Evolutionary conservation across 1,140 invertebrate genomes (phyloP), one percentile per base, ranked within the genome.

Genomic region (Lysiphlebus fabarum): DNA sequence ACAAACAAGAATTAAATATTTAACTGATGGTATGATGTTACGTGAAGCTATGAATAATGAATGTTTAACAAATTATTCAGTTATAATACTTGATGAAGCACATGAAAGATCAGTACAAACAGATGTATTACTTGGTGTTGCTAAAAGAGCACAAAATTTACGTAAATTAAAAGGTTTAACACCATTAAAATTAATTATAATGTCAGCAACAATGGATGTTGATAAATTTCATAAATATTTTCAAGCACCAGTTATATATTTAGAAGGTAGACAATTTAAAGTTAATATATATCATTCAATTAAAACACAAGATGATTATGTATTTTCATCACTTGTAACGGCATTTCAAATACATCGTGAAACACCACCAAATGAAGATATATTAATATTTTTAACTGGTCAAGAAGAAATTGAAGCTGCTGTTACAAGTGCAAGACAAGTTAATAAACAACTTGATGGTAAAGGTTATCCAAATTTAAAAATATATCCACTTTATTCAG

Each of bases 401-500:
- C 95, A 98, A 82, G 96, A 99, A 76, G 97, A 99, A 85, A 99
- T 99, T 66, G 95, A 99, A 81, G 84, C 88, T 4, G 85, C 93
- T 58, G 90, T 87, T 42, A 79, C 84, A 58, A 88, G 87, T 70
- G 90, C 95, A 2, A 82, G 85, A 65, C 83, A 89, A 67, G 84
- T 93, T 57, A 83, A 85, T 6, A 90, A 88, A 74, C 87, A 83
- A 70, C 69, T 84, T 56, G 75, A 83, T 7, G 77, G 79, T 1
- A 76, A 82, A 62, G 79, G 79, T 12, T 74, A 74, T 59, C 82
- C 82, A 2, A 70, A 77, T 9, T 67, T 96, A 50, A 83, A 84
- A 67, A 87, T 93, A 4, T 90, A 86, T 72, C 87, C 92, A 0
- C 77, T 97, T 17, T 96, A 95, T 79, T 89, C 93, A 1, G 87